phyloP scores from a whole-genome alignment of 2,888 invertebrate species.

The Meghimatium bilineatum region DNA sequence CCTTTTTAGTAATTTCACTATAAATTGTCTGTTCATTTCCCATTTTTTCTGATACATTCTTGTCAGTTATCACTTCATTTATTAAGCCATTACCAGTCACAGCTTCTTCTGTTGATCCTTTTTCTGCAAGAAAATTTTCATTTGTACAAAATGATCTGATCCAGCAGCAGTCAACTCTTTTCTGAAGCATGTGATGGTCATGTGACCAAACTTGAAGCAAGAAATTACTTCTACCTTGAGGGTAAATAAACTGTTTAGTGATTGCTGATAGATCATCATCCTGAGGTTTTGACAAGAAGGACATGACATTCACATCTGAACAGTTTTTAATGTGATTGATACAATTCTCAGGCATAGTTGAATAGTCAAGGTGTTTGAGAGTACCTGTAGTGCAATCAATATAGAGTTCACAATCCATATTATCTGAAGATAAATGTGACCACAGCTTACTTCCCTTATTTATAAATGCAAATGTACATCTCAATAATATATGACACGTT shows the following conservation, averaged over 20 bases:
- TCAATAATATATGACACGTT: neutral
- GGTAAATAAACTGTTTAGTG: neutral
- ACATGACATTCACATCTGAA: neutral
- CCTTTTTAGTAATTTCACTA: neutral
- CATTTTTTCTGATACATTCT: neutral
- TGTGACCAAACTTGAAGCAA: neutral
- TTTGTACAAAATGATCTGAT: neutral
- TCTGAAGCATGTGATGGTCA: neutral
- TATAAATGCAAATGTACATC: neutral
- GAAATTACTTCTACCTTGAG: neutral
- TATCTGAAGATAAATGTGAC: neutral
- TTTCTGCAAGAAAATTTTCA: neutral
- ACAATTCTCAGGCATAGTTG: neutral
- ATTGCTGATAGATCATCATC: neutral
- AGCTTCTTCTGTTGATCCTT: neutral
- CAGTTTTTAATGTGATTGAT: neutral
- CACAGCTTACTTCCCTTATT: neutral
- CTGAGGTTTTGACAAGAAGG: neutral
- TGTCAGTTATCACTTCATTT: neutral
- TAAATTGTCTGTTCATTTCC: neutral
- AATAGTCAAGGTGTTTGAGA: neutral
- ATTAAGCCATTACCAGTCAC: too few species aligned
- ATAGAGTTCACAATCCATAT: neutral
- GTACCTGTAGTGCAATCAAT: neutral
- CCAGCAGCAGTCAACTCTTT: neutral